Base-by-base conservation (phyloP, 2,113 vertebrate species). In the Myotis brandtii region DNA sequence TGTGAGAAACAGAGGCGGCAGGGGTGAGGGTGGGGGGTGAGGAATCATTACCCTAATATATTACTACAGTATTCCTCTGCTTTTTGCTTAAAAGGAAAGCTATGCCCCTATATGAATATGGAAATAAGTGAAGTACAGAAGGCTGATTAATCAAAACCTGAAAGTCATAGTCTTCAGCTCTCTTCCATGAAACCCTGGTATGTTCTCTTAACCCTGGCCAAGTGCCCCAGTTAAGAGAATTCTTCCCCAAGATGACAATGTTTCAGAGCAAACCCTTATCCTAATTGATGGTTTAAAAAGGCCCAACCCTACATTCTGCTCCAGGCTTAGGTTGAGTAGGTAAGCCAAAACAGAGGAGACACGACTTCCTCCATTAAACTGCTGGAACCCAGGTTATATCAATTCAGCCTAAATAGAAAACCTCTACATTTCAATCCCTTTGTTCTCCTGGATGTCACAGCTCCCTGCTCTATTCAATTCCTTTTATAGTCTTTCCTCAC, bases 401-500 rank as follows among this genome's bases (percentile, higher is more conserved):
- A 96, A 97, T 95, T 97, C 93, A 95, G 82, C 56, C 89, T 97
- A 96, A 96, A 97, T 56, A 97, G 86, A 97, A 97, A 97, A 96
- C 86, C 95, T 97, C 96, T 95, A 94, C 96, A 95, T 98, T 98
- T 97, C 97, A 95, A 97, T 96, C 97, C 91, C 90, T 95, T 98
- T 97, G 93, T 97, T 97, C 96, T 98, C 96, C 88, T 84, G 50
- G 88, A 96, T 98, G 97, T 97, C 98, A 98, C 96, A 97, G 98
- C 96, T 98, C 98, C 97, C 98, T 98, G 97, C 95, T 98, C 97
- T 96, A 86, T 98, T 98, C 94, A 89, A 95, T 98, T 98, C 97
- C 97, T 98, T 98, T 98, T 98, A 98, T 96, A 98, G 94, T 97
- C 0, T 62, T 98, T 97, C 98, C 95, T 98, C 98, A 98, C 98